Evolutionary conservation across 2,113 vertebrate genomes (phyloP).

Genomic region (Falco punctatus): DNA sequence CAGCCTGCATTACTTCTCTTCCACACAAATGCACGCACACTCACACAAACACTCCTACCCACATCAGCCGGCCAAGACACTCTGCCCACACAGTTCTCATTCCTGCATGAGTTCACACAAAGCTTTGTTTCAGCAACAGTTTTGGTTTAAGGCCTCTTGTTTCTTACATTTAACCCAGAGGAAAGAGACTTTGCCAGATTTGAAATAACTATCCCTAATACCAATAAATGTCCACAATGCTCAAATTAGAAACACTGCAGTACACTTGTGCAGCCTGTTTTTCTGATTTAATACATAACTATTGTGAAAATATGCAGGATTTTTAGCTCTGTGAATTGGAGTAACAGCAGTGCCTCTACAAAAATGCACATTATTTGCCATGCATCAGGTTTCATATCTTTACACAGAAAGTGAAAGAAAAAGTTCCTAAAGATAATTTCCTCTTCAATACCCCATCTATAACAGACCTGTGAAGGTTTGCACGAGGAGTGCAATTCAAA

Average conservation of each 20-base stretch:
- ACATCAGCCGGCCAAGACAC: neutral
- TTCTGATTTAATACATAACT: neutral
- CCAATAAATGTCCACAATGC: neutral
- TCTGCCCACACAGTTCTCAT: slow-evolving; percentile 26
- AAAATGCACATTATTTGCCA: neutral
- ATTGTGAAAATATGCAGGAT: neutral
- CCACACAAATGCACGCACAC: neutral
- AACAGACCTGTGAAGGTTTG: neutral
- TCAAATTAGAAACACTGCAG: neutral
- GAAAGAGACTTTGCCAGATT: neutral
- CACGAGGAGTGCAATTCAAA: neutral
- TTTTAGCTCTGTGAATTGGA: neutral
- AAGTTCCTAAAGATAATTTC: neutral
- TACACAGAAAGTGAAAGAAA: neutral
- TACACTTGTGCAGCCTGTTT: neutral
- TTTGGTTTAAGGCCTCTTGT: neutral
- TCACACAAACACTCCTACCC: neutral
- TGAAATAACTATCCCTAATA: neutral
- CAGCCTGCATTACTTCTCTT: neutral
- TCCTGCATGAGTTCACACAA: neutral
- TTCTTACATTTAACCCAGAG: neutral
- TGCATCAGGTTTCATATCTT: neutral
- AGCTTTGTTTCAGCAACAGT: neutral
- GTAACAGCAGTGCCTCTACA: neutral
- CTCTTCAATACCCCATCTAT: neutral